Conservation (phyloP, 2,113 vertebrate genomes). For the Anguilla japonica region DNA sequence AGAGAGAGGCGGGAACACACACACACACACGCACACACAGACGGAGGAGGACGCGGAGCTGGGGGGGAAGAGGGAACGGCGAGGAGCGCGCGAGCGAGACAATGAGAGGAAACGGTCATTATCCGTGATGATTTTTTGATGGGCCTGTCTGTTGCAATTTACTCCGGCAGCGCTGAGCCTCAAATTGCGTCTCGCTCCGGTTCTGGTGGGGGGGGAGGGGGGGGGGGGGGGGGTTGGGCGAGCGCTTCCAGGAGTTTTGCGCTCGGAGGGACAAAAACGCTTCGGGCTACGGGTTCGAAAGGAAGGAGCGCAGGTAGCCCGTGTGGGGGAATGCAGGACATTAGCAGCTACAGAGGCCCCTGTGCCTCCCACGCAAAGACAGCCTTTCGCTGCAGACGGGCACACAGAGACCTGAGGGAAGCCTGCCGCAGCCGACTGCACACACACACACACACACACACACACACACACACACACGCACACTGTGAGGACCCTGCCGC, state of each 20-base stretch:
- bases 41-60: constrained; percentile 16
- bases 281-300: not conserved
- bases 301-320: not conserved
- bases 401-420: not conserved
- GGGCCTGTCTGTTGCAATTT: constrained; percentile 22
- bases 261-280: not conserved
- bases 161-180: not conserved
- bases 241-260: not conserved
- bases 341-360: not conserved
- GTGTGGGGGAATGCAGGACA: not conserved
- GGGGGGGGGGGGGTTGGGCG: not conserved
- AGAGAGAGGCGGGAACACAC: constrained; percentile 35
- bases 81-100: constrained; percentile 32
- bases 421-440: not conserved
- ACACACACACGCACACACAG: too few relatives aligned
- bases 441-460: too few relatives aligned
- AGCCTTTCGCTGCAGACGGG: not conserved
- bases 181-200: not conserved
- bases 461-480: too few relatives aligned
- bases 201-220: not conserved
- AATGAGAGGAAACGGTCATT: constrained; percentile 60
- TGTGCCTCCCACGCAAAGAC: not conserved
- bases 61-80: constrained; percentile 2
- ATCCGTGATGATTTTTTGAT: constrained; percentile 47
- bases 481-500: too few relatives aligned